phyloP scores from a whole-genome alignment of 2,888 invertebrate genomes.

The Drosophila barbarae region DNA sequence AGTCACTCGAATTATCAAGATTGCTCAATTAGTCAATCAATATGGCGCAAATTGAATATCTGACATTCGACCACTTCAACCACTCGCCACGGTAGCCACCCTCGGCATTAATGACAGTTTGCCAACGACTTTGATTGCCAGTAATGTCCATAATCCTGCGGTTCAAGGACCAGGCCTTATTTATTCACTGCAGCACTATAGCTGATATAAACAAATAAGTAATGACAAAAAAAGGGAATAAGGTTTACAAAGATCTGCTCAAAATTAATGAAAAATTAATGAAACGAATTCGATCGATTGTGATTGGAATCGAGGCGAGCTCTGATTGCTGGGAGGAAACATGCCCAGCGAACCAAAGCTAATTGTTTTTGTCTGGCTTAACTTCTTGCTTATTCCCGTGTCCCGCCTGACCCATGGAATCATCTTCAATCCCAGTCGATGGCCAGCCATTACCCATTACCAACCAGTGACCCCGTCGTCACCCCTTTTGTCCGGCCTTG shows the following conservation, averaged over 20 bases:
- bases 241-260: too few species aligned
- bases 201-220: background rate
- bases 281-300: slow-evolving; percentile 19
- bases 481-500: slow-evolving; percentile 8
- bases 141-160: slow-evolving; percentile 26
- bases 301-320: background rate
- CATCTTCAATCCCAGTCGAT: slow-evolving; percentile 21
- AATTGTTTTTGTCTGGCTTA: slow-evolving; percentile 37
- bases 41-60: slow-evolving; percentile 37
- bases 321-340: slow-evolving; percentile 21
- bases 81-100: background rate
- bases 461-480: background rate
- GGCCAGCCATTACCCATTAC: slow-evolving; percentile 2
- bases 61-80: background rate
- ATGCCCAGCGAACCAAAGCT: slow-evolving; percentile 33
- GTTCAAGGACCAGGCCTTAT: background rate
- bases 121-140: slow-evolving; percentile 36
- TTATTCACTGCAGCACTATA: background rate
- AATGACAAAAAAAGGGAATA: too few species aligned
- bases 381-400: slow-evolving; percentile 14
- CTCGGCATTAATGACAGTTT: slow-evolving; percentile 41
- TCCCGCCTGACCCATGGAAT: slow-evolving; percentile 18
- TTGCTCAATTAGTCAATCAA: slow-evolving; percentile 51
- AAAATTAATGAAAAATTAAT: slow-evolving; percentile 6
- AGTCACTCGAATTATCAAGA: slow-evolving; percentile 42